Percentiles rank a stretch among this genome's conserved stretches.
These are phyloP conservation scores for Cassiopea andromeda DNA, from an alignment of 30 jellyfish, hydroid and myxozoan species.

Conservation along the genomic window DNA sequence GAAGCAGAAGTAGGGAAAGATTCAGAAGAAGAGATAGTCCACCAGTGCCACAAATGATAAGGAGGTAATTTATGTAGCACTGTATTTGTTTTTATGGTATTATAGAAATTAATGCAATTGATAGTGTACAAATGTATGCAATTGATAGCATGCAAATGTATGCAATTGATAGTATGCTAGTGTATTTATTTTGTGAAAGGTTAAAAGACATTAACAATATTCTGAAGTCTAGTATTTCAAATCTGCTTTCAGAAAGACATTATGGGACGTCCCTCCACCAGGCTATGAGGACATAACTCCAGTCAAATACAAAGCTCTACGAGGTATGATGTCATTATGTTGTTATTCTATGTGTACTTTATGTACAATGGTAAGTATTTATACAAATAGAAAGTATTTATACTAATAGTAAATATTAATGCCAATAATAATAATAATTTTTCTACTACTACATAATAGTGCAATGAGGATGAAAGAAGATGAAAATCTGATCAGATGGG, in stretches of 20 bases:
- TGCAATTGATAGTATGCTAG: too few relatives aligned
- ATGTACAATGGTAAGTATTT: neutral
- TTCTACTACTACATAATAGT: too few relatives aligned
- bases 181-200: neutral
- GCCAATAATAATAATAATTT: too few relatives aligned
- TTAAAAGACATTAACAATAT: neutral
- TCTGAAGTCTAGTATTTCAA: neutral
- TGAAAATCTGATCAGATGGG: too few relatives aligned
- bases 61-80: constrained; percentile 19
- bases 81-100: neutral
- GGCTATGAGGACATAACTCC: constrained; percentile 98
- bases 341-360: neutral
- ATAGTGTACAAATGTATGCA: neutral
- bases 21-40: constrained; percentile 66
- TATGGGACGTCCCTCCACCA: constrained; percentile 98
- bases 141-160: too few relatives aligned
- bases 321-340: constrained; percentile 83
- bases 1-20: constrained; percentile 75
- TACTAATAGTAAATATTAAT: too few relatives aligned
- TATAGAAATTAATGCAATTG: neutral
- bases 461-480: too few relatives aligned
- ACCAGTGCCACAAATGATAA: constrained; percentile 54
- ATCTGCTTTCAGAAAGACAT: constrained; percentile 63
- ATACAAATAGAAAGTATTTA: too few relatives aligned
- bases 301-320: constrained; percentile 91